Evolutionary conservation across 2,113 vertebrate species (phyloP).

Genomic region (Erythrocebus patas): DNA sequence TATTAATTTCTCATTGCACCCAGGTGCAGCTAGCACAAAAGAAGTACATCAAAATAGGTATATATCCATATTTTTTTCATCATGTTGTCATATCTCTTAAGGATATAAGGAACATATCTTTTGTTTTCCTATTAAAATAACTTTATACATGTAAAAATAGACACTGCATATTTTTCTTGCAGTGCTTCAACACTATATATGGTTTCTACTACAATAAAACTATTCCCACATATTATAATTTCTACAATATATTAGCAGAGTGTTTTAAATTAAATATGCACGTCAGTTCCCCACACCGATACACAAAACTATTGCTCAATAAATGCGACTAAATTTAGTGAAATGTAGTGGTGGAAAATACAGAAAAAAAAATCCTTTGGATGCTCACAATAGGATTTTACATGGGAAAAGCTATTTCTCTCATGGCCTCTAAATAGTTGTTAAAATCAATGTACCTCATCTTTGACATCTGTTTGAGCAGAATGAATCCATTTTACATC

Average conservation of each 20-base stretch:
- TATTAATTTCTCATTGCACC: not conserved
- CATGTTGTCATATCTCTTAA: not conserved
- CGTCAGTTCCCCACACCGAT: slow-evolving; percentile 51
- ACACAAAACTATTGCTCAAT: slow-evolving; percentile 58
- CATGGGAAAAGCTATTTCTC: slow-evolving; percentile 66
- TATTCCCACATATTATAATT: not conserved
- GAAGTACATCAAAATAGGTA: not conserved
- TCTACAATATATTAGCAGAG: not conserved
- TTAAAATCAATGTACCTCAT: slow-evolving; percentile 86
- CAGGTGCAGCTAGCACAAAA: not conserved
- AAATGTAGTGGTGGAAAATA: slow-evolving; percentile 68
- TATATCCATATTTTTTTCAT: not conserved
- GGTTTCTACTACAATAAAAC: not conserved
- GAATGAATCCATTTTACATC: slow-evolving; percentile 83
- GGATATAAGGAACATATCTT: not conserved
- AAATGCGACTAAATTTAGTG: slow-evolving; percentile 72
- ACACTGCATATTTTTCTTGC: not conserved
- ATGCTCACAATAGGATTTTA: slow-evolving; percentile 67
- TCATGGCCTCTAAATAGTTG: slow-evolving; percentile 77
- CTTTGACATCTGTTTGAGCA: slow-evolving; percentile 86
- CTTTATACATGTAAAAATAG: not conserved
- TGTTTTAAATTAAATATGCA: slow-evolving; percentile 55
- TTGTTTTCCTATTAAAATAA: not conserved
- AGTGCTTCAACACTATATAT: not conserved
- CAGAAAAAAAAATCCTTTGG: slow-evolving; percentile 53